These are phyloP conservation scores for Morus bassanus DNA, from an alignment of 2,797 vertebrate species.

Conservation along the genomic window DNA sequence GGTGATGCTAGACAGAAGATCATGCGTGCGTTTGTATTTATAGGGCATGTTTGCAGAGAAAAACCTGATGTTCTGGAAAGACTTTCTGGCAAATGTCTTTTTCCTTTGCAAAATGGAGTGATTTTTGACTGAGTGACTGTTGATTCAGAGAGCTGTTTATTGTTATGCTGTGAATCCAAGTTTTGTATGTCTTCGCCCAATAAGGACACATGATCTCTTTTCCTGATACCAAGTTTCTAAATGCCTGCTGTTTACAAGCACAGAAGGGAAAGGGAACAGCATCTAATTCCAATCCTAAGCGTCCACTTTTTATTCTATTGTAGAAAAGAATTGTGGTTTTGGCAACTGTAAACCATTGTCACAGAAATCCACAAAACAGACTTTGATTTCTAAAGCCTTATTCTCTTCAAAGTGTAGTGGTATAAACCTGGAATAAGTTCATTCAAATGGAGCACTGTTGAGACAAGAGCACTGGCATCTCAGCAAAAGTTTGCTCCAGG, in stretches of 20 bases:
- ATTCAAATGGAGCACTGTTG: not conserved
- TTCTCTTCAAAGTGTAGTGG: not conserved
- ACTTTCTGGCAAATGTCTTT: fast-evolving
- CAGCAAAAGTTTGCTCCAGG: not conserved
- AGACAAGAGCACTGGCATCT: not conserved
- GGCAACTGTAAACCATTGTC: not conserved
- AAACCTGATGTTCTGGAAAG: not conserved
- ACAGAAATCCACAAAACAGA: not conserved
- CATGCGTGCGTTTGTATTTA: not conserved
- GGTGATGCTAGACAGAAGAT: not conserved
- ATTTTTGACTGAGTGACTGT: not conserved
- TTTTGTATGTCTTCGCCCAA: not conserved
- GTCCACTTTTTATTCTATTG: not conserved
- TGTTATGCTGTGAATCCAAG: not conserved
- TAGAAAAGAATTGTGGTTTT: not conserved
- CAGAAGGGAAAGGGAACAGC: not conserved
- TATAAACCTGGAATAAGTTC: not conserved
- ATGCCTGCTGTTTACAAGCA: not conserved
- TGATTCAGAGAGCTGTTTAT: not conserved
- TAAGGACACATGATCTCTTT: not conserved
- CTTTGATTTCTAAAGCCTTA: not conserved
- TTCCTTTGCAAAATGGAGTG: fast-evolving
- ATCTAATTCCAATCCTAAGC: not conserved
- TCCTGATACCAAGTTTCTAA: not conserved
- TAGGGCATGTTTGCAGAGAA: not conserved